A percentile compares a stretch with the other conserved stretches of the same genome.
These are phyloP conservation scores for Monopterus albus DNA, from an alignment of 2,113 vertebrate species.

Conservation along the genomic window DNA sequence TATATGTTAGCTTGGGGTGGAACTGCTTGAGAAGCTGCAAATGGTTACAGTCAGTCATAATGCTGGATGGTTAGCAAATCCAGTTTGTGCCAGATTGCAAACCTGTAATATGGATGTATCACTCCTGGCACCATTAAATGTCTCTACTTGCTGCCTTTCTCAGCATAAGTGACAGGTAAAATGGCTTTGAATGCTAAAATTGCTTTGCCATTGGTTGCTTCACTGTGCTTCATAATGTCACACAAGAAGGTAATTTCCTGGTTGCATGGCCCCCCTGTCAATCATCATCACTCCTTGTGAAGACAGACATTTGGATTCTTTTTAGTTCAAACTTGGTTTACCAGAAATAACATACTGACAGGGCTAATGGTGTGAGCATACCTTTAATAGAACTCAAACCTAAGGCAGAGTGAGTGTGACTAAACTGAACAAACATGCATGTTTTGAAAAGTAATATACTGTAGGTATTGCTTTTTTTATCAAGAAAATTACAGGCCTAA, in stretches of 20 bases:
- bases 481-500: no score
- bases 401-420: neutral
- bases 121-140: neutral
- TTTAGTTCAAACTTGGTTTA: neutral
- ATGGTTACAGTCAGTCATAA: neutral
- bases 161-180: neutral
- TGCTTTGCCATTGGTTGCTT: slow-evolving; percentile 1
- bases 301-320: slow-evolving; percentile 12
- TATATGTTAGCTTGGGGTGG: neutral
- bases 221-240: slow-evolving; percentile 17
- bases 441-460: no score
- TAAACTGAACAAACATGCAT: no score
- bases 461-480: no score
- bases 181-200: slow-evolving; percentile 38
- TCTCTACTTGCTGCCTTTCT: slow-evolving; percentile 10
- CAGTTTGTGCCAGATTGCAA: slow-evolving; percentile 11
- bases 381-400: neutral
- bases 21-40: neutral
- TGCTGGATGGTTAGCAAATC: neutral
- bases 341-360: slow-evolving; percentile 27
- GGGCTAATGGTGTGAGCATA: neutral
- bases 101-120: neutral
- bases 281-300: slow-evolving; percentile 26
- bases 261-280: slow-evolving; percentile 23
- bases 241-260: slow-evolving; percentile 35